Percentiles rank a stretch among this genome's conserved stretches.
Conservation (phyloP, 2,888 invertebrate genomes). For the Nycteola revayana region DNA sequence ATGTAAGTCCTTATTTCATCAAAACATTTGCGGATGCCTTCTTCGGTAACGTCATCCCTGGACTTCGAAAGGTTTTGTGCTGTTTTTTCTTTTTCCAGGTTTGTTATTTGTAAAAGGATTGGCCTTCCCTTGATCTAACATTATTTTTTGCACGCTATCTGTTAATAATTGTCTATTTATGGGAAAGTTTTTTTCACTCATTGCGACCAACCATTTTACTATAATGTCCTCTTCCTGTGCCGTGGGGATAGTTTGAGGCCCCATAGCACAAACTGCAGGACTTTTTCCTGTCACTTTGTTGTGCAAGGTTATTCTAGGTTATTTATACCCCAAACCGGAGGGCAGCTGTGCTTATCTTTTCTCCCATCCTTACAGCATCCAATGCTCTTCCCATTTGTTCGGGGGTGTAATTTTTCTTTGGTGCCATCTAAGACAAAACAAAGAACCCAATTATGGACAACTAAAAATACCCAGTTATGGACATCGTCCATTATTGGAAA, state of each 20-base stretch:
- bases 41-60: no score
- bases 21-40: no score
- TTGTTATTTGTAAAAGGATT: no score
- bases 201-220: conserved; percentile 1
- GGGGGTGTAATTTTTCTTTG: conserved; percentile 14
- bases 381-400: conserved; percentile 12
- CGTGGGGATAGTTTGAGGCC: neutral
- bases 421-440: conserved; percentile 2
- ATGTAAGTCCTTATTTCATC: no score
- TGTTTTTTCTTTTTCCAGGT: no score
- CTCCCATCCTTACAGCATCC: neutral
- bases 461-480: neutral
- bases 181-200: neutral
- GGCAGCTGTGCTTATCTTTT: no score
- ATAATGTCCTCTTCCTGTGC: conserved; percentile 1
- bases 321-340: no score
- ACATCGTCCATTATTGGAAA: neutral
- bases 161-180: neutral
- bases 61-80: no score
- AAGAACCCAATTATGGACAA: conserved; percentile 1
- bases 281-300: conserved; percentile 20
- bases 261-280: conserved; percentile 2
- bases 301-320: neutral
- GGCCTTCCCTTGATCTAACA: no score
- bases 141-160: conserved; percentile 7